phyloP scores from a whole-genome alignment of 2,797 vertebrate species.

The Oreortyx pictus region DNA sequence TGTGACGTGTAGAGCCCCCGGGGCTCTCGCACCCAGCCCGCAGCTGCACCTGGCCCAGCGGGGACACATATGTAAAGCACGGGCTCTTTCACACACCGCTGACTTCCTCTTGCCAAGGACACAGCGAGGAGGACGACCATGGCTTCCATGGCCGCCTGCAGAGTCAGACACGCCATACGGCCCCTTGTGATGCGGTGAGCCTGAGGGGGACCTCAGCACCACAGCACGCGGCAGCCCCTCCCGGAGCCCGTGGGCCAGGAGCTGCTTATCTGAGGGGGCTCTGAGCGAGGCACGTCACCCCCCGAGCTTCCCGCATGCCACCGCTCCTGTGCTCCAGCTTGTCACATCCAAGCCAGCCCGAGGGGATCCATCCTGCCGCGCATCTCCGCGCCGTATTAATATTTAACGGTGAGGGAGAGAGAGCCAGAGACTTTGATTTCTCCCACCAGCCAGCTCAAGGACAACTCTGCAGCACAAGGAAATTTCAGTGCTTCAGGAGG shows the following conservation, averaged over 20 bases:
- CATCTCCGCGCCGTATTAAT: neutral
- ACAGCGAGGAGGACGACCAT: fast-evolving
- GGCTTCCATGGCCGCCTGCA: neutral
- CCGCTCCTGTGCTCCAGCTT: fast-evolving
- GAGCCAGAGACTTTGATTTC: conserved; percentile 40
- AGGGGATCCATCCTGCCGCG: conserved; percentile 1
- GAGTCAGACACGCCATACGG: neutral
- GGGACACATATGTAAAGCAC: conserved; percentile 28
- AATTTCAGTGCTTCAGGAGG: conserved; percentile 28
- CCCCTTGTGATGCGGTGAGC: fast-evolving
- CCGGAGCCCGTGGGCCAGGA: neutral
- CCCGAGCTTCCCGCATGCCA: neutral
- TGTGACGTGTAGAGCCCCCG: neutral
- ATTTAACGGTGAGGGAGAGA: conserved; percentile 44
- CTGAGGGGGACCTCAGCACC: fast-evolving
- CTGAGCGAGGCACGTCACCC: neutral
- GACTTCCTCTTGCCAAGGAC: neutral
- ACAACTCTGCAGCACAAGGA: conserved; percentile 12
- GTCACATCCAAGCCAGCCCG: conserved; percentile 1
- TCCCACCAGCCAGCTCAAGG: conserved; percentile 41
- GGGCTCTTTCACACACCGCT: neutral
- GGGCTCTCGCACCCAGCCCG: neutral
- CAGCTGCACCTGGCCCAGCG: conserved; percentile 49
- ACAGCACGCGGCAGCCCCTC: fast-evolving
- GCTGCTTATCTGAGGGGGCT: neutral